phyloP scores from a whole-genome alignment of 2,888 invertebrate genomes.

The Lobophora halterata region DNA sequence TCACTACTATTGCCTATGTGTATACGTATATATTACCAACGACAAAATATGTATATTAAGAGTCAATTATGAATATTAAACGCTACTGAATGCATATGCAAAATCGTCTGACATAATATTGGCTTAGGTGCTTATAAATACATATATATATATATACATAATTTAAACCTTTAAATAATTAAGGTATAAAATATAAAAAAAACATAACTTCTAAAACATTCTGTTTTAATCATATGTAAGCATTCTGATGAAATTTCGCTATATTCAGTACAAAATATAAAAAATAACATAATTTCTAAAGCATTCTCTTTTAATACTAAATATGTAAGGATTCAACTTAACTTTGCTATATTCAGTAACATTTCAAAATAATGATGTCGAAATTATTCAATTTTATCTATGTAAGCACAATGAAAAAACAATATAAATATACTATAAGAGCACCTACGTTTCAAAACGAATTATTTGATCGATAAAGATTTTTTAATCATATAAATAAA shows the following conservation, averaged over 20 bases:
- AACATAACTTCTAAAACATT: slow-evolving; percentile 4
- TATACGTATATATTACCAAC: slow-evolving; percentile 24
- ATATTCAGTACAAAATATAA: slow-evolving; percentile 29
- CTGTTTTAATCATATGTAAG: too few relatives aligned
- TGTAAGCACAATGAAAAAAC: slow-evolving; percentile 26
- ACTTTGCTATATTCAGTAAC: slow-evolving; percentile 26
- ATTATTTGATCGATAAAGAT: slow-evolving; percentile 50
- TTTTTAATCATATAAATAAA: slow-evolving; percentile 19
- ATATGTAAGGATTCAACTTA: too few relatives aligned
- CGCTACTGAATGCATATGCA: slow-evolving; percentile 26
- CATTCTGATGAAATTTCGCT: too few relatives aligned
- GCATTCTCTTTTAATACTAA: too few relatives aligned
- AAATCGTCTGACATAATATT: slow-evolving; percentile 11
- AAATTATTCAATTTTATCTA: slow-evolving; percentile 27
- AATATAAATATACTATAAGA: slow-evolving; percentile 33
- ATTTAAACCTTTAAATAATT: slow-evolving; percentile 3
- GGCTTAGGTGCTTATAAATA: too few relatives aligned
- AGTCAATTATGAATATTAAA: slow-evolving; percentile 14
- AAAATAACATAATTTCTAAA: slow-evolving; percentile 8
- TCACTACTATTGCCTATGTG: slow-evolving; percentile 24
- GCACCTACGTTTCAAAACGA: slow-evolving; percentile 55
- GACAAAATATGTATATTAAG: slow-evolving; percentile 23
- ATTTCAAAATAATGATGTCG: slow-evolving; percentile 22
- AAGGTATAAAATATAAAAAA: slow-evolving; percentile 28
- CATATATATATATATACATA: too few relatives aligned